phyloP scores from a whole-genome alignment of 1,140 invertebrate species.

The Drosophila murphyi region DNA sequence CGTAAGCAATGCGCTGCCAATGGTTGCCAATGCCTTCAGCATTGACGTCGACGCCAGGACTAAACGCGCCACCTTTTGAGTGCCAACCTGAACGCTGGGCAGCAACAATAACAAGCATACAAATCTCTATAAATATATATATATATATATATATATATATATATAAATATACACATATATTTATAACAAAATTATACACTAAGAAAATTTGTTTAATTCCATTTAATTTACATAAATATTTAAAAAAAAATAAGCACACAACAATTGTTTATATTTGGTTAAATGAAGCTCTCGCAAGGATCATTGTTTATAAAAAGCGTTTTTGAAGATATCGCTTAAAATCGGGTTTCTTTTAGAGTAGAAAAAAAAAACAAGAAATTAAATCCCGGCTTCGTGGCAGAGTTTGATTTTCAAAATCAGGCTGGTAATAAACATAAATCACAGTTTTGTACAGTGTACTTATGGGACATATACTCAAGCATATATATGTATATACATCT shows the following conservation, averaged over 20 bases:
- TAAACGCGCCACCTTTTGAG: slow-evolving; percentile 67
- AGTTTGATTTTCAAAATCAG: no score
- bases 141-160: slow-evolving; percentile 33
- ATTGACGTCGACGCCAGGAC: slow-evolving; percentile 62
- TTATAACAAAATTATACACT: not conserved
- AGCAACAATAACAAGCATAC: slow-evolving; percentile 56
- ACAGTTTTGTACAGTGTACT: slow-evolving; percentile 9
- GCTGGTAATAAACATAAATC: not conserved
- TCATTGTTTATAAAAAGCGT: no score
- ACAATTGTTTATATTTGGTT: no score
- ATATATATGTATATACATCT: slow-evolving; percentile 39
- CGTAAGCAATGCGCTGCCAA: slow-evolving; percentile 21
- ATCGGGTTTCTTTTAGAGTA: no score
- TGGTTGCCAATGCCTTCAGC: slow-evolving; percentile 64
- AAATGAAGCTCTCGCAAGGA: no score
- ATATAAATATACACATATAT: slow-evolving; percentile 24
- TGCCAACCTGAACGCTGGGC: slow-evolving; percentile 22
- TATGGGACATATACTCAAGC: slow-evolving; percentile 6
- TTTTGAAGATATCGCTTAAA: no score
- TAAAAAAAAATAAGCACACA: no score
- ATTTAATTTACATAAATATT: no score
- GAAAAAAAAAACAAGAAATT: no score
- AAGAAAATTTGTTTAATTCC: no score
- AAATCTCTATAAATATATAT: slow-evolving; percentile 39
- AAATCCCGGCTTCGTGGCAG: no score